Evolutionary conservation across 2,113 vertebrate species (phyloP), one percentile per base, ranked within the genome.

Genomic region (Pygathrix nemaeus): DNA sequence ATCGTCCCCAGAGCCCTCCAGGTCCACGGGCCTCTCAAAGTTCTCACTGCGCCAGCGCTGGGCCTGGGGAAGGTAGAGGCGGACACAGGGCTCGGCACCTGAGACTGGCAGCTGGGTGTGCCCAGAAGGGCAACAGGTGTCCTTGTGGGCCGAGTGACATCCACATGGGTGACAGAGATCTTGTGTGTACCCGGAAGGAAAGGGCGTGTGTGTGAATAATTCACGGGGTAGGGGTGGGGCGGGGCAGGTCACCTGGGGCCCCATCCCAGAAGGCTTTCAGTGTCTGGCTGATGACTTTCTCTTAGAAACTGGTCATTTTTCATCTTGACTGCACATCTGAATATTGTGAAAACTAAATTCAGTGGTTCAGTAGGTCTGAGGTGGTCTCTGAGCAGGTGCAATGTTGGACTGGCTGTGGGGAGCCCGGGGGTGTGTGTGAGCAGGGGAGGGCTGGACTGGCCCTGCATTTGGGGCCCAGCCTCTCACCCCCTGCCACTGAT

Each of bases 11-110:
- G 98, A 98, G 82, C 98, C 98, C 85, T 98, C 98, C 0, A 98
- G 97, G 82, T 98, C 98, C 96, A 98, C 98, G 0, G 98, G 98
- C 78, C 97, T 92, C 96, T 98, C 98, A 0, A 98, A 98, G 94
- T 97, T 98, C 93, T 98, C 98, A 0, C 61, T 97, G 95, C 97
- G 98, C 98, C 97, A 98, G 96, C 96, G 97, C 97, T 98, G 98
- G 52, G 98, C 85, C 98, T 98, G 85, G 2, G 50, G 79, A 79
- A 72, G 70, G 45, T 1, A 12, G 87, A 83, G 45, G 23, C 1
- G 8, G 20, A 2, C 55, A 48, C 23, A 8, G 78, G 57, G 80
- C 17, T 97, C 20, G 73, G 88, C 18, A 4, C 9, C 76, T 0
- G 14, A 40, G 45, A 66, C 91, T 88, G 21, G 52, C 14, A 4